Base-by-base conservation (phyloP, 2,113 vertebrate genomes). In the Python bivittatus region DNA sequence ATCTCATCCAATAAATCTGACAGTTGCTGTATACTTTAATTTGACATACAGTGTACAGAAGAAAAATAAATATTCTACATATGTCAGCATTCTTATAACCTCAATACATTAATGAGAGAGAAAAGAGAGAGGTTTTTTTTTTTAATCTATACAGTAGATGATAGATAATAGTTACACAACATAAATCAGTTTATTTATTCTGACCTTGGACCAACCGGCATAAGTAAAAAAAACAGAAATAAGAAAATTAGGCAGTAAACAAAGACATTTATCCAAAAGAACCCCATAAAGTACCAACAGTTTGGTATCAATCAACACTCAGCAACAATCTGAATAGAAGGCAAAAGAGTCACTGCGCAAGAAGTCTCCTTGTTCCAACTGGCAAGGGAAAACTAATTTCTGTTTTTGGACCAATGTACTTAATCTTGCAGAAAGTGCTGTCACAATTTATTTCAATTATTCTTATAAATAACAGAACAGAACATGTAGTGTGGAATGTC, bases 81-180 rank as follows among this genome's bases (percentile, higher is more conserved):
- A 86, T 88, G 33, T 92, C 85, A 92, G 52, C 53, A 58, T 79
- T 72, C 7, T 57, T 86, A 54, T 91, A 91, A 68, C 84, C 90
- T 57, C 33, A n/a, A 92, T 79, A 44, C 85, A 88, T 92, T 88
- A 88, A 42, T 58, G 23, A 57, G 52, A 72, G 23, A 72, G 64
- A 57, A 23, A 84, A 38, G 12, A 44, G 53, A 57, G n/a, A 56
- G 9, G 33, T 29, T 64, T 12, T 68, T 5, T 25, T 54, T 11
- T 88, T 72, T 57, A n/a, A 33, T 38, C 25, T 88, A 42, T 23
- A n/a, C n/a, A n/a, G n/a, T n/a, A 87, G 52, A 72, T 57, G 17
- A 58, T 22, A 68, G 1, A 38, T 87, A 10, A 17, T 56, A 54
- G 33, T 91, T 23, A 17, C n/a, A 54, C 27, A 91, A 72, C 72